A percentile compares a stretch with the other conserved stretches of the same genome.
These are phyloP conservation scores for Hystrix cristata DNA, from an alignment of 2,113 vertebrate species.

Conservation along the genomic window DNA sequence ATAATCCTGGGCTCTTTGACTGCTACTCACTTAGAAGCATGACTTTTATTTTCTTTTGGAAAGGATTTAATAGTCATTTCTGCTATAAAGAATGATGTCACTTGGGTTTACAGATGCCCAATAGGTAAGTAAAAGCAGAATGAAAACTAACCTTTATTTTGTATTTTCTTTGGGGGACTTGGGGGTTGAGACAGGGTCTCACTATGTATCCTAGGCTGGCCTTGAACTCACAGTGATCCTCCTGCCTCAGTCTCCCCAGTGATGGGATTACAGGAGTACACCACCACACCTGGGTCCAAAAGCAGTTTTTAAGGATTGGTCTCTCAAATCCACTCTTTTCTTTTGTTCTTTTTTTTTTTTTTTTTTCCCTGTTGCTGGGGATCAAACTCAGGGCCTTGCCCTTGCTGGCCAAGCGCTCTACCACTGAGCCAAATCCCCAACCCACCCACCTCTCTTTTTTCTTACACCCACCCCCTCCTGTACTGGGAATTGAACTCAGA, in stretches of 20 bases:
- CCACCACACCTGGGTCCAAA: background rate
- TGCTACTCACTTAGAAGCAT: background rate
- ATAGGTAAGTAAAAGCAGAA: background rate
- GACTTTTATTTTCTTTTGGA: background rate
- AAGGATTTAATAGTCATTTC: background rate
- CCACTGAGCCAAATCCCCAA: too few relatives aligned
- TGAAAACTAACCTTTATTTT: background rate
- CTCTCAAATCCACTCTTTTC: slow-evolving; percentile 23
- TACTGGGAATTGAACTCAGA: background rate
- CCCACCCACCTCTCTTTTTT: too few relatives aligned
- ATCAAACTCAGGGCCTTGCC: too few relatives aligned
- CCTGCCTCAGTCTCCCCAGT: background rate
- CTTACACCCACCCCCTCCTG: background rate
- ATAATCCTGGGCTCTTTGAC: background rate
- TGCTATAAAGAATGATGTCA: background rate
- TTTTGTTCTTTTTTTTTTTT: background rate
- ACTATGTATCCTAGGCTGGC: background rate
- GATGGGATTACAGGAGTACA: background rate
- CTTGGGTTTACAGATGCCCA: background rate
- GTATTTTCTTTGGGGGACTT: background rate
- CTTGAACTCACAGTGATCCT: background rate
- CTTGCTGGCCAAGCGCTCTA: too few relatives aligned
- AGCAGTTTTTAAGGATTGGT: too few relatives aligned
- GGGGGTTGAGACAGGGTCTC: background rate
- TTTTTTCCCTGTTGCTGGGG: too few relatives aligned